Conservation (phyloP, 37 sponge, comb jelly and placozoan genomes). For the Mnemiopsis leidyi region DNA sequence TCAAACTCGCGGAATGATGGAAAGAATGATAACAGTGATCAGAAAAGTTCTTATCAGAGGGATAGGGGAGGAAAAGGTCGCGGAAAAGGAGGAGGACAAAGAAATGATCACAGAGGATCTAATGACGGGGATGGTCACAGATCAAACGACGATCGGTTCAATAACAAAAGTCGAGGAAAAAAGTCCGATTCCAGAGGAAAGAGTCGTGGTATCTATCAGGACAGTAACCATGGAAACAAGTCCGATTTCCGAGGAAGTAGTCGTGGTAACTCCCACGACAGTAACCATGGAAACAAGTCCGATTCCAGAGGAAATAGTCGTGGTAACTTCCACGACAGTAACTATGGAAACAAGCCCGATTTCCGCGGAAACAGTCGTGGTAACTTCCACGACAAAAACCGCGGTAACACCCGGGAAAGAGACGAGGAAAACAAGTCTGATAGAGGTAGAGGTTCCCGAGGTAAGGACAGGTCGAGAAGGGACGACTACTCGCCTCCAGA, state of each 20-base stretch:
- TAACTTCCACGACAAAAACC: not conserved
- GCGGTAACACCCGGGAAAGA: not conserved
- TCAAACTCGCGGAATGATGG: not conserved
- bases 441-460: not conserved
- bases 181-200: not conserved
- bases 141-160: not conserved
- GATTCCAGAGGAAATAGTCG: not conserved
- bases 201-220: no score
- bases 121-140: not conserved
- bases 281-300: not conserved
- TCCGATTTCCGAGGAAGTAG: not conserved
- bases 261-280: not conserved
- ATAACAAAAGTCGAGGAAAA: not conserved
- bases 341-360: not conserved
- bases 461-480: not conserved
- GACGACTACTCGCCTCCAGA: not conserved
- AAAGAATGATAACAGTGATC: not conserved
- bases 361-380: not conserved
- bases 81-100: not conserved
- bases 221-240: no score
- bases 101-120: not conserved
- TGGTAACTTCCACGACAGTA: not conserved
- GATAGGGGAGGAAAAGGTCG: not conserved
- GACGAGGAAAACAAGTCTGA: not conserved
- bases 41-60: not conserved